Percentiles rank a stretch among this genome's conserved stretches.
Evolutionary conservation across 2,888 invertebrate genomes (phyloP).

Genomic region (Lymantria dispar): DNA sequence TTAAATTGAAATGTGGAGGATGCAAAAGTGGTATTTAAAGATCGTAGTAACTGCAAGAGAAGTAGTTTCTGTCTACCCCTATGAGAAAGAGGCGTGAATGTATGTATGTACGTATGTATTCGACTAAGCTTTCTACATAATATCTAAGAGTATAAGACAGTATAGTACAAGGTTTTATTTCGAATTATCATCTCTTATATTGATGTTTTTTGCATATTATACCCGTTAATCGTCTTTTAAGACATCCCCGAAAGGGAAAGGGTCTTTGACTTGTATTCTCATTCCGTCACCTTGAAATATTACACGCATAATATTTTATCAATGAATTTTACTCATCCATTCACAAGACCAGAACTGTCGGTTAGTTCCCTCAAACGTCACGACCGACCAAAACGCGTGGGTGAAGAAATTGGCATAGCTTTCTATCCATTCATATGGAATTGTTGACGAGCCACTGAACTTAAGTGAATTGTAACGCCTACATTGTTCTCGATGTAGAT

Average conservation of each 20-base stretch:
- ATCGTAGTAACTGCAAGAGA: too few relatives aligned
- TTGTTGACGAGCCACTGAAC: slow-evolving; percentile 25
- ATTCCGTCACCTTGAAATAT: neutral
- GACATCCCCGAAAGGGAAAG: too few relatives aligned
- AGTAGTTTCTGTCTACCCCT: too few relatives aligned
- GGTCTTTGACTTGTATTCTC: too few relatives aligned
- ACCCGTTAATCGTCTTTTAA: neutral
- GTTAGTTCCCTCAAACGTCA: slow-evolving; percentile 41
- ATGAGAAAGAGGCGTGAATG: too few relatives aligned
- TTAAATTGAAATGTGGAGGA: too few relatives aligned
- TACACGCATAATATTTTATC: slow-evolving; percentile 3
- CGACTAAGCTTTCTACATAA: too few relatives aligned
- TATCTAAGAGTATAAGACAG: too few relatives aligned
- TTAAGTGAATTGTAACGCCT: slow-evolving; percentile 14
- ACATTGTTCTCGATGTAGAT: slow-evolving; percentile 3
- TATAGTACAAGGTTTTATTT: too few relatives aligned
- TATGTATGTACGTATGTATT: too few relatives aligned
- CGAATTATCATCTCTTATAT: too few relatives aligned
- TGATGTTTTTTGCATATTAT: neutral
- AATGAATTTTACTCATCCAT: slow-evolving; percentile 15
- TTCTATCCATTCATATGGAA: slow-evolving; percentile 22
- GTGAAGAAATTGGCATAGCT: slow-evolving; percentile 39
- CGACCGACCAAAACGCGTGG: slow-evolving; percentile 31
- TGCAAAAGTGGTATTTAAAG: too few relatives aligned
- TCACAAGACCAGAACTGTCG: slow-evolving; percentile 20